Base-by-base conservation (phyloP, 2,888 invertebrate genomes). In the Cacoxenus indagator region DNA sequence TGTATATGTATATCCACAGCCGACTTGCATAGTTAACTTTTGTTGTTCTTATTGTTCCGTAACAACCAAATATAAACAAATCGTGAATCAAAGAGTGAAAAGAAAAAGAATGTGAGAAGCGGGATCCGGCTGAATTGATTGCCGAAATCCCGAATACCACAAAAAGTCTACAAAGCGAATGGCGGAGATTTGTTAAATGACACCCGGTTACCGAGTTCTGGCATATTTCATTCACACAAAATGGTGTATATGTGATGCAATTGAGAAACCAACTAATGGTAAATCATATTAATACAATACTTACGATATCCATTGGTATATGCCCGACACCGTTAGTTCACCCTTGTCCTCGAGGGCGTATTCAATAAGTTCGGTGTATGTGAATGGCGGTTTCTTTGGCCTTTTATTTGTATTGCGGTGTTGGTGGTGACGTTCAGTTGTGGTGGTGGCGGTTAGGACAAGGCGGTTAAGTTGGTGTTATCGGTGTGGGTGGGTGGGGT, bases 251-350 rank as follows among this genome's bases (percentile, higher is more conserved):
- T 57, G 57, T 48, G 59, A 14, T 45, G n/a, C 29, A 14, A 6
- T 19, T 37, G 3, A 37, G 14, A 14, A 11, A 37, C 5, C 31
- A 31, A 14, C 37, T 8, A n/a, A 19, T 14, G 9, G 43, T n/a
- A 37, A 29, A 62, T 62, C 24, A 11, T 62, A 37, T 37, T 37
- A 37, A 11, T 37, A 48, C 64, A 70, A 70, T 81, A 93, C 96
- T 95, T 90, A 96, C 96, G 96, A 95, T 84, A 96, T 96, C 96
- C 96, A 96, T 81, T 94, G 94, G 87, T 96, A 96, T 78, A 96
- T 96, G 67, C 94, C 96, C 5, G 96, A 96, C 43, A 96, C 96
- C 0, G 96, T 96, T 73, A 96, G 88, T 88, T 96, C 95, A 67
- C 96, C 94, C 83, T 92, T 94, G 87, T 96, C 96, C 77, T 93